Conservation (phyloP, 2,797 vertebrate species). For the Geotrypetes seraphini region DNA sequence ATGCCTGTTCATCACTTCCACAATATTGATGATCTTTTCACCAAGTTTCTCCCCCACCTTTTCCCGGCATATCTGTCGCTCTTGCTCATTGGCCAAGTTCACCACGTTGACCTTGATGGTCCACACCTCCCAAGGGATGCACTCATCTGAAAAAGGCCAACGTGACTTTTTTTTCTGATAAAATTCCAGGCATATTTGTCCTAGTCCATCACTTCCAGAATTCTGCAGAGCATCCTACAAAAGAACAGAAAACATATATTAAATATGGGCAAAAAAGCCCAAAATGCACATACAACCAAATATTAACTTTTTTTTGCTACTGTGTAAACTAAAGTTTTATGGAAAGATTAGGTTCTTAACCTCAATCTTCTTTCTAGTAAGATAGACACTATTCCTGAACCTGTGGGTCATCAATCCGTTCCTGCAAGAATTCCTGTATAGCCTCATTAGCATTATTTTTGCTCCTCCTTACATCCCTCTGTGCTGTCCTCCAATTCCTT, state of each 20-base stretch:
- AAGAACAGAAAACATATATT: background rate
- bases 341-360: too few relatives aligned
- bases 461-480: too few relatives aligned
- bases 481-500: too few relatives aligned
- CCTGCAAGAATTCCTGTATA: too few relatives aligned
- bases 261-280: too few relatives aligned
- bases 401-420: too few relatives aligned
- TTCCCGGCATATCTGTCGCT: conserved; percentile 93
- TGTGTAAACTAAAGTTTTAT: too few relatives aligned
- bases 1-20: conserved; percentile 94
- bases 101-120: conserved; percentile 96
- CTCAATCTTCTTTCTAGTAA: too few relatives aligned
- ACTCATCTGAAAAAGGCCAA: conserved; percentile 95
- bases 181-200: conserved; percentile 94
- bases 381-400: too few relatives aligned
- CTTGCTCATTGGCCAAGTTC: conserved; percentile 90
- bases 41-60: conserved; percentile 96
- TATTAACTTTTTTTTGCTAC: too few relatives aligned
- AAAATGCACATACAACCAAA: too few relatives aligned
- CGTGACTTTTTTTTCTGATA: conserved; percentile 98
- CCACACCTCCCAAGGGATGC: conserved; percentile 97
- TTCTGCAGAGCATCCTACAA: conserved; percentile 75
- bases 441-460: too few relatives aligned
- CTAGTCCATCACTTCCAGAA: conserved; percentile 84
- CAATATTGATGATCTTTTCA: conserved; percentile 93